A percentile compares a stretch with the other conserved stretches of the same genome.
Evolutionary conservation across 2,888 invertebrate species (phyloP).

Genomic region (Pseudolycoriella hygida): DNA sequence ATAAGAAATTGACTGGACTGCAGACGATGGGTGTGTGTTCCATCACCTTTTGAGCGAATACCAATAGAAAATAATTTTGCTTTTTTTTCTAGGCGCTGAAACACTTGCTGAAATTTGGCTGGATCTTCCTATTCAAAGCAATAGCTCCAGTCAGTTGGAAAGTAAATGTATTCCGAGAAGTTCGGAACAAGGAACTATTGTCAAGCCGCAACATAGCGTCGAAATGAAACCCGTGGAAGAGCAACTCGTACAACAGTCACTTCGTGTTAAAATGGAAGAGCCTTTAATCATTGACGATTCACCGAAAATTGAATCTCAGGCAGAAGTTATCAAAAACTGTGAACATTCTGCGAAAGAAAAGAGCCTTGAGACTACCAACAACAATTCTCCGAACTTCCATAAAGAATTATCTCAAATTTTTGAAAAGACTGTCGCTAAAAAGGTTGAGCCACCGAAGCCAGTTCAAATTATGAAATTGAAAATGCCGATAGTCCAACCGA

Average conservation of each 20-base stretch:
- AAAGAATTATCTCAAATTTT: background rate
- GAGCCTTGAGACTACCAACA: too few species aligned
- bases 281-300: too few species aligned
- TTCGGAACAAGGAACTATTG: too few species aligned
- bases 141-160: background rate
- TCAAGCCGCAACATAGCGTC: too few species aligned
- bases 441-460: background rate
- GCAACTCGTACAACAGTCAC: too few species aligned
- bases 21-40: constrained; percentile 49
- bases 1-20: constrained; percentile 63
- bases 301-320: too few species aligned
- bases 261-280: too few species aligned
- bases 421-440: background rate
- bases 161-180: too few species aligned
- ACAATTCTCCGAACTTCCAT: too few species aligned
- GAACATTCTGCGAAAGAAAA: background rate
- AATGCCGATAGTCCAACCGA: constrained; percentile 3
- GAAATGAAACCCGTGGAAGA: background rate
- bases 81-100: constrained; percentile 47
- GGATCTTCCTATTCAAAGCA: constrained; percentile 17
- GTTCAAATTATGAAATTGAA: background rate
- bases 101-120: constrained; percentile 59
- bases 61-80: constrained; percentile 3
- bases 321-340: too few species aligned
- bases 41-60: background rate